A percentile compares a stretch with the other conserved stretches of the same genome.
These are phyloP conservation scores for Hydrolagus colliei DNA, from an alignment of 2,797 vertebrate genomes.

Conservation along the genomic window DNA sequence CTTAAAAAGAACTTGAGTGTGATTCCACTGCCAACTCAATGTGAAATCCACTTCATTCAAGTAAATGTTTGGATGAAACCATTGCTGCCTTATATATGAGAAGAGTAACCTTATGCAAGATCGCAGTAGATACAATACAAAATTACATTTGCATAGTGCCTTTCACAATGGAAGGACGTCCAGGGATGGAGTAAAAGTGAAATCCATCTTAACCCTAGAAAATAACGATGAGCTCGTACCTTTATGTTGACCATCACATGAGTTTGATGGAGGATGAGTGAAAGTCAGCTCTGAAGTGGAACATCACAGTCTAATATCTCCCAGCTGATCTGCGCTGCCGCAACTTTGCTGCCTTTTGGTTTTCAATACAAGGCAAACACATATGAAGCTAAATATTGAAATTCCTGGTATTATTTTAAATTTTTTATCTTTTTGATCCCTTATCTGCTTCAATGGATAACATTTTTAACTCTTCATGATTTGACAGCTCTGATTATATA, in stretches of 20 bases:
- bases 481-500: not conserved
- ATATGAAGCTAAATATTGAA: conserved; percentile 27
- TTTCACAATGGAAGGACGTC: no score
- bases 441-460: not conserved
- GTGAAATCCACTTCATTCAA: not conserved
- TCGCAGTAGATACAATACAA: no score
- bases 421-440: not conserved
- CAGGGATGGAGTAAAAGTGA: not conserved
- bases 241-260: not conserved
- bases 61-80: not conserved
- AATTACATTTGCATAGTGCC: no score
- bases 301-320: not conserved
- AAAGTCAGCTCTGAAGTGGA: not conserved
- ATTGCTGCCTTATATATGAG: not conserved
- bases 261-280: not conserved
- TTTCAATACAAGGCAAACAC: not conserved
- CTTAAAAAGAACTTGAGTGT: not conserved
- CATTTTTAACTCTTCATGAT: conserved; percentile 12
- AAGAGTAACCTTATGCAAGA: no score
- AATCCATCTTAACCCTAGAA: not conserved
- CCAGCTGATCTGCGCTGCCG: not conserved
- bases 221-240: not conserved
- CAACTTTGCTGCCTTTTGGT: not conserved
- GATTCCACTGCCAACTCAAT: not conserved
- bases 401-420: conserved; percentile 13